Base-by-base conservation (phyloP, 2,113 vertebrate species). In the Triplophysa siluroides region DNA sequence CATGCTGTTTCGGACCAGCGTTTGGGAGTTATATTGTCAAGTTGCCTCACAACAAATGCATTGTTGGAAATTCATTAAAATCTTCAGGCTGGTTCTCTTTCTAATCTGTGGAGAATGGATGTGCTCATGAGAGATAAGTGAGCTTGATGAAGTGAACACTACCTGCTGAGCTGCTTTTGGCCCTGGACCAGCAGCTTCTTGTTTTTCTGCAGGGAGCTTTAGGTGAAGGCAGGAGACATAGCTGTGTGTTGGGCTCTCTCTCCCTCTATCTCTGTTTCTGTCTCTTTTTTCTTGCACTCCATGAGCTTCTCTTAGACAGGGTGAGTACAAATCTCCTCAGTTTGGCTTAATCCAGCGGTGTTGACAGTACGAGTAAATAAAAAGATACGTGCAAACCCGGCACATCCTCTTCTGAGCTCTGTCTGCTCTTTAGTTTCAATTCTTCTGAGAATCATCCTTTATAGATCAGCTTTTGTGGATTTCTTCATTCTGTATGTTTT, bases 351-450 rank as follows among this genome's bases (percentile, higher is more conserved):
- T 60, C 33, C 69, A n/a, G 41, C 61, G 68, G 78, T 62, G 65
- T 75, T 86, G 85, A 83, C 78, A 84, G 70, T 72, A 56, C 38
- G 81, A 71, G 83, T 85, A 85, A 85, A 84, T 81, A 72, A 68
- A 80, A 79, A 72, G 66, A 79, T 75, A 60, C 56, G 82, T 85
- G 54, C 45, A 26, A 47, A 24, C 56, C 33, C 62, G 45, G 38
- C 11, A 71, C 54, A 60, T 76, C n/a, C 58, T 65, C 33, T 60
- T 50, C 10, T 68, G 1, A 21, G n/a, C 26, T 50, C 56, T 63
- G 54, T 83, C n/a, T 52, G 38, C 61, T 54, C 63, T 38, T 47
- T 52, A 75, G 54, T 41, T 61, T 71, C 23, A 60, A 78, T 78
- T 41, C 33, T 38, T 21, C 69, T 47, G 50, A 52, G 50, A 52